Percentiles rank a stretch among this genome's conserved stretches.
phyloP scores from a whole-genome alignment of 1,140 invertebrate genomes.

The Plectrocnemia conspersa region DNA sequence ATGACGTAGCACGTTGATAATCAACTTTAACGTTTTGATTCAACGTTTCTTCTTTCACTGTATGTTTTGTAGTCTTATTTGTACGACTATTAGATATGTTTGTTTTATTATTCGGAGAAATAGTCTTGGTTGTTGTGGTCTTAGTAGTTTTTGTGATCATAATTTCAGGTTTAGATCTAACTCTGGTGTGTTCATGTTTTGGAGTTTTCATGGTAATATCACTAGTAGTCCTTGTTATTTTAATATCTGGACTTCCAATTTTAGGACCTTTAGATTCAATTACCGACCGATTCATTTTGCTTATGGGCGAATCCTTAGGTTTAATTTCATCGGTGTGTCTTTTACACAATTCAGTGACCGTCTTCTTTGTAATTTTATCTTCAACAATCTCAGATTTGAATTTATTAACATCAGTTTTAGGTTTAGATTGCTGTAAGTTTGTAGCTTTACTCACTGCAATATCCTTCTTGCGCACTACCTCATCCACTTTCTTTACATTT shows the following conservation, averaged over 20 bases:
- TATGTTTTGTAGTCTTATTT: conserved; percentile 37
- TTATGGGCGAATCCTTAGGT: conserved; percentile 9
- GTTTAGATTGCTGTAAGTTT: conserved; percentile 5
- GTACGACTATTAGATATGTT: neutral
- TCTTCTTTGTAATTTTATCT: conserved; percentile 20
- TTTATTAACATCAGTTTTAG: conserved; percentile 10
- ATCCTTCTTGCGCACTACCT: conserved; percentile 6
- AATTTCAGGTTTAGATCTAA: conserved; percentile 50
- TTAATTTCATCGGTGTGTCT: conserved; percentile 20
- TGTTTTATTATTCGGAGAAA: conserved; percentile 6
- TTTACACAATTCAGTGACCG: conserved; percentile 3
- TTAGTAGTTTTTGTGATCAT: conserved; percentile 44
- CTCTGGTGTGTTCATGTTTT: conserved; percentile 42
- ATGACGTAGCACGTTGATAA: conserved; percentile 64
- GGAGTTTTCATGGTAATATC: conserved; percentile 52
- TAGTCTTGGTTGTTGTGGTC: conserved; percentile 33
- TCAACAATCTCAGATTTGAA: conserved; percentile 4
- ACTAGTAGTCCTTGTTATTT: conserved; percentile 53
- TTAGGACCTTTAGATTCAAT: conserved; percentile 15
- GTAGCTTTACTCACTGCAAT: neutral
- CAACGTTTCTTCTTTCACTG: conserved; percentile 38
- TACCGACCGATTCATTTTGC: conserved; percentile 25
- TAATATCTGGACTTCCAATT: conserved; percentile 40
- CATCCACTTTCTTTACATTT: conserved; percentile 20
- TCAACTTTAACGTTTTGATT: conserved; percentile 56